Conservation (phyloP, 2,113 vertebrate genomes). For the Gulo gulo region DNA sequence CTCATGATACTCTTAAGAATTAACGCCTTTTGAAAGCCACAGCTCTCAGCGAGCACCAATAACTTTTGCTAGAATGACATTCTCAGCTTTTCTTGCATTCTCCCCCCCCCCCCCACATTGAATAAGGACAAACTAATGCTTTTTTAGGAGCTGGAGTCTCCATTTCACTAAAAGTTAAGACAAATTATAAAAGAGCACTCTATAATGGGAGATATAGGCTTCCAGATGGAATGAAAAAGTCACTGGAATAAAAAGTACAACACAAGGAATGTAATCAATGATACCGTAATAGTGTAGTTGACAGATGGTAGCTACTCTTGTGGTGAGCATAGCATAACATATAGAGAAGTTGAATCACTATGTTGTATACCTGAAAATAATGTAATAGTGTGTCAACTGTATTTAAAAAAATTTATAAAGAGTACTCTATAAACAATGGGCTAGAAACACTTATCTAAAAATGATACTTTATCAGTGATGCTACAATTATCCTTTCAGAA, state of each 20-base stretch:
- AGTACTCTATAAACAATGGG: not conserved
- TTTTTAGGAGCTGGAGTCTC: not conserved
- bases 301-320: not conserved
- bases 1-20: not conserved
- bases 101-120: not conserved
- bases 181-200: not conserved
- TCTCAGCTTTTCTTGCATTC: not conserved
- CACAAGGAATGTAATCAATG: not conserved
- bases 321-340: not conserved
- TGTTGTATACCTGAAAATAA: not conserved
- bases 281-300: not conserved
- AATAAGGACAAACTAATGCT: constrained; percentile 4
- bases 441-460: constrained; percentile 25
- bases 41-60: not conserved
- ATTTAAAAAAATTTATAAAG: not conserved
- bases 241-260: not conserved
- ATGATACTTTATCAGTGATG: constrained; percentile 28
- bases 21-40: not conserved
- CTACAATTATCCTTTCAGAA: constrained; percentile 42
- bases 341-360: not conserved
- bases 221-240: not conserved
- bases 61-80: not conserved
- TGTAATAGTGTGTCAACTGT: not conserved
- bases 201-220: not conserved
- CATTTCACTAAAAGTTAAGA: not conserved